Evolutionary conservation across 1,140 invertebrate species (phyloP), one percentile per base, ranked within the genome.

Genomic region (Neomicropteryx cornuta): DNA sequence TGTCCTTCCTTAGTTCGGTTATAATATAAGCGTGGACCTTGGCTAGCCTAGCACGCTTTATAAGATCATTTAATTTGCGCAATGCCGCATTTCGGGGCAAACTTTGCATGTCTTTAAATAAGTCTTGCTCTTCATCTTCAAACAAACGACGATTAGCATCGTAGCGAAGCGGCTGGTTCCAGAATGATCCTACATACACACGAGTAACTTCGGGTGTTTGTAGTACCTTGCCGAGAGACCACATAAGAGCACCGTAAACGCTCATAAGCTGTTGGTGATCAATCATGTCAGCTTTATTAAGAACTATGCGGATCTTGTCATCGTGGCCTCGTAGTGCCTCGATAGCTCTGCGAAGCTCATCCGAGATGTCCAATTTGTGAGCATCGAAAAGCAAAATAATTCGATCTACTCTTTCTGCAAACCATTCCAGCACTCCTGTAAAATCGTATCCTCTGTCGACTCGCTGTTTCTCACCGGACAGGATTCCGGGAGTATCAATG

Each of bases 281-380:
- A 20, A 99, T 85, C 89, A 96, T 97, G 55, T 99, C 96, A 17
- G 94, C 91, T 68, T 99, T 99, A 64, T 99, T 99, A 2, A 99
- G 66, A 33, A 98, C 92, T 53, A 99, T 99, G 43, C 95, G 73
- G 47, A 99, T 98, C 75, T 99, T 98, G 56, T 98, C 95, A 62
- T 99, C 95, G 58, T 98, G 95, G 0, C 92, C 90, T 46, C 87
- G 70, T 6, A 98, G 65, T 1, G 91, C 90, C 68, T 97, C 92
- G 46, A 98, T 97, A 14, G 87, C 91, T 47, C 91, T 67, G 37
- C 87, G 70, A 60, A 97, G 97, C 63, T 99, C 96, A 63, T 99
- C 96, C 4, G 93, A 97, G 54, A 99, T 99, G 58, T 99, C 96
- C 13, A 99, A 69, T 63, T 99, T 99, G 66, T 98, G 95, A 18